These are phyloP conservation scores for Lethocerus indicus DNA, from an alignment of 1,140 invertebrate species.

Conservation along the genomic window DNA sequence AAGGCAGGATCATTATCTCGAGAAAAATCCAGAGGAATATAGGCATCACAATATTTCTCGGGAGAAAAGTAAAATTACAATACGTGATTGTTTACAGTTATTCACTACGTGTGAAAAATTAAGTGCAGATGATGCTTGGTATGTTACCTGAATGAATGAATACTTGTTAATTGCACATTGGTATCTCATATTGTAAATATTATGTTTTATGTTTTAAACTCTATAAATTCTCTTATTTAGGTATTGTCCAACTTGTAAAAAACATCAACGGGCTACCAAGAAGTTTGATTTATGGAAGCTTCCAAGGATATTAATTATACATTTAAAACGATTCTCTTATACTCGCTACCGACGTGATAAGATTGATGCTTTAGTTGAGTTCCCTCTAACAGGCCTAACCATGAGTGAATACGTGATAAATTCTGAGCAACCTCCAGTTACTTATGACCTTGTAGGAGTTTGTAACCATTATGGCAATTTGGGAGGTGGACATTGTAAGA, in stretches of 20 bases:
- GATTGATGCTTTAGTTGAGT: constrained; percentile 33
- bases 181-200: constrained; percentile 28
- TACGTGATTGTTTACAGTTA: constrained; percentile 17
- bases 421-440: constrained; percentile 17
- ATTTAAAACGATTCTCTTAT: constrained; percentile 32
- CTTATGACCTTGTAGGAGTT: constrained; percentile 36
- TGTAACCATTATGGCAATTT: constrained; percentile 35
- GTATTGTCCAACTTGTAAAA: constrained; percentile 60
- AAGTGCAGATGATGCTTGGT: constrained; percentile 18
- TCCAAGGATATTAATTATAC: constrained; percentile 54
- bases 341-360: constrained; percentile 29
- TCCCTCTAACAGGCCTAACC: constrained; percentile 30
- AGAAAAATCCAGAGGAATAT: neutral
- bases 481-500: constrained; percentile 29
- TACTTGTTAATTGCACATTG: constrained; percentile 22
- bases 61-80: constrained; percentile 2
- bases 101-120: constrained; percentile 18
- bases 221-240: constrained; percentile 21
- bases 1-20: neutral
- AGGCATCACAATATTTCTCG: neutral
- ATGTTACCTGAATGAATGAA: constrained; percentile 10
- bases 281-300: constrained; percentile 79
- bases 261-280: constrained; percentile 67
- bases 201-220: constrained; percentile 28
- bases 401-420: constrained; percentile 25